phyloP scores from a whole-genome alignment of 2,113 vertebrate genomes.

The Cheilinus undulatus region DNA sequence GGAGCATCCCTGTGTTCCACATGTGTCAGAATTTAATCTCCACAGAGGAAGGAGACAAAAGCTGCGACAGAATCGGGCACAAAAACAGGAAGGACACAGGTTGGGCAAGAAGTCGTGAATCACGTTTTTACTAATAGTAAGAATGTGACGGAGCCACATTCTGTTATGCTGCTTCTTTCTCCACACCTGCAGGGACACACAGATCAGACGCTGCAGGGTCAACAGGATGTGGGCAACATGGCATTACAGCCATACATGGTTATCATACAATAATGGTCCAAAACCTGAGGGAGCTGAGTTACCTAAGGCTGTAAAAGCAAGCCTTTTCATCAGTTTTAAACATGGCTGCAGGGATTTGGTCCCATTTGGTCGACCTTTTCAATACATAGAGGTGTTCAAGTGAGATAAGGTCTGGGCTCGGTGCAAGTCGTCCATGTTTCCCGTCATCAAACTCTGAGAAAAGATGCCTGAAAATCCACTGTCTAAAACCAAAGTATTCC shows the following conservation, averaged over 20 bases:
- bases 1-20: background rate
- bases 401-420: background rate
- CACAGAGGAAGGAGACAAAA: constrained; percentile 13
- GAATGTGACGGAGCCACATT: constrained; percentile 71
- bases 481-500: too few species aligned
- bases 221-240: background rate
- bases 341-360: background rate
- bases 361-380: background rate
- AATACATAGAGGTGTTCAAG: background rate
- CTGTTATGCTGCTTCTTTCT: constrained; percentile 11
- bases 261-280: background rate
- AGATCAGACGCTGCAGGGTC: background rate
- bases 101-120: constrained; percentile 32
- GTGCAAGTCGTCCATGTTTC: too few species aligned
- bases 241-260: background rate
- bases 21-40: background rate
- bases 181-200: constrained; percentile 33
- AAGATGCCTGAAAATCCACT: too few species aligned
- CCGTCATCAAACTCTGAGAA: background rate
- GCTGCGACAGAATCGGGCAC: constrained; percentile 6
- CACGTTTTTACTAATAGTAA: constrained; percentile 11
- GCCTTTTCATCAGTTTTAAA: background rate
- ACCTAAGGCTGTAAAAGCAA: too few species aligned
- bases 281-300: fast-evolving
- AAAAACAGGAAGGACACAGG: constrained; percentile 23